A percentile compares a stretch with the other conserved stretches of the same genome.
These are phyloP conservation scores for Mastomys natalensis DNA, from an alignment of 2,113 vertebrate species.

Conservation along the genomic window DNA sequence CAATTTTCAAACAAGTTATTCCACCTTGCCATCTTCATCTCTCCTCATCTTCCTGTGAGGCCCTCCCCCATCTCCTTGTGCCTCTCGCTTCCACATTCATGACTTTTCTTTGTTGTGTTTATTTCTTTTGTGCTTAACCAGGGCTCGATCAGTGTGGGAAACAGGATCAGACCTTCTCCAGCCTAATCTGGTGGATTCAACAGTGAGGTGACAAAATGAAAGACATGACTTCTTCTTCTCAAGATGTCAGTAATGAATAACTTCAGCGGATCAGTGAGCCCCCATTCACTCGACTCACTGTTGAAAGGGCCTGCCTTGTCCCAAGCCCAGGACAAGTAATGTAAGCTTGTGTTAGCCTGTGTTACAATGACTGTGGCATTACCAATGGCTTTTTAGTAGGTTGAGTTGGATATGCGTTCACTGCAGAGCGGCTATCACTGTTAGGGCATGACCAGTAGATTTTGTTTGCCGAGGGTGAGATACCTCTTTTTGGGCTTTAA, in stretches of 20 bases:
- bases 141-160: background rate
- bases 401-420: background rate
- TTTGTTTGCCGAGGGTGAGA: background rate
- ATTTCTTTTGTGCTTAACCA: background rate
- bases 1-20: background rate
- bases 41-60: background rate
- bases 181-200: background rate
- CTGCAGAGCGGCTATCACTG: background rate
- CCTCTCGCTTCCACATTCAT: background rate
- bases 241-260: background rate
- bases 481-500: background rate
- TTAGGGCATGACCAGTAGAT: background rate
- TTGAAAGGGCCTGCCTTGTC: background rate
- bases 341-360: too few relatives aligned
- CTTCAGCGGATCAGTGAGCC: background rate
- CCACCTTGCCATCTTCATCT: background rate
- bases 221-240: background rate
- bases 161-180: background rate
- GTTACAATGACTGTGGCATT: too few relatives aligned
- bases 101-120: background rate
- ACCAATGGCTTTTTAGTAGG: background rate
- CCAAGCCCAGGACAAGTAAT: background rate
- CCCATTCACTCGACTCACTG: too few relatives aligned
- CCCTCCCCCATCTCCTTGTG: background rate
- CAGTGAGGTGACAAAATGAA: background rate